These are phyloP conservation scores for Agrilus mali DNA, from an alignment of 2,888 invertebrate species.

Conservation along the genomic window DNA sequence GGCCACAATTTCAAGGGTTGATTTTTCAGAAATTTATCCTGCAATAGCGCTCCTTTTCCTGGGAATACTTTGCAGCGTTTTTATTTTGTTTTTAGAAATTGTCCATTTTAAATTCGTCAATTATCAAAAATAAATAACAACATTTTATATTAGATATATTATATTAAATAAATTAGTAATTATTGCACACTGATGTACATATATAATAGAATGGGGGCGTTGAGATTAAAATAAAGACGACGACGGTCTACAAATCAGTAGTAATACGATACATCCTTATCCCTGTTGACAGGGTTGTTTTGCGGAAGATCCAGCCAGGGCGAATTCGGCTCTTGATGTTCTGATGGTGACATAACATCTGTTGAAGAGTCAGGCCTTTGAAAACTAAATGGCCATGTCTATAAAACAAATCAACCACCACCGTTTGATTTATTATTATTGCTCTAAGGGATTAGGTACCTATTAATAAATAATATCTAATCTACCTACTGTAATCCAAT, in stretches of 20 bases:
- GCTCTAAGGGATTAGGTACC: too few relatives aligned
- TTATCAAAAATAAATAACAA: too few relatives aligned
- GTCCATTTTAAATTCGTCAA: too few relatives aligned
- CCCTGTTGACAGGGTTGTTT: constrained; percentile 26
- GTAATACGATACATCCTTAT: constrained; percentile 31
- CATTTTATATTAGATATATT: too few relatives aligned
- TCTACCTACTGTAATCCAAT: too few relatives aligned
- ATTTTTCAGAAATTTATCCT: constrained; percentile 20
- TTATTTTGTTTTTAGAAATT: background rate
- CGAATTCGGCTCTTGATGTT: constrained; percentile 25
- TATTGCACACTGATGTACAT: too few relatives aligned
- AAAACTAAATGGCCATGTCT: constrained; percentile 77
- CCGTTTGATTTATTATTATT: background rate
- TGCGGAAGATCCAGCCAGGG: constrained; percentile 21
- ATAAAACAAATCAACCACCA: constrained; percentile 29
- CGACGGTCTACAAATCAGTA: constrained; percentile 23
- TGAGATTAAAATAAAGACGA: background rate
- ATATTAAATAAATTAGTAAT: too few relatives aligned
- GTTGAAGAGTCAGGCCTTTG: constrained; percentile 43
- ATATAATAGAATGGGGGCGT: too few relatives aligned
- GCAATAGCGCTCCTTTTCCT: background rate
- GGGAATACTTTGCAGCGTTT: constrained; percentile 3
- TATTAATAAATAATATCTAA: too few relatives aligned
- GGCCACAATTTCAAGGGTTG: constrained; percentile 17
- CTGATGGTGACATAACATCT: constrained; percentile 35